These are phyloP conservation scores for Ochropleura leucogaster DNA, from an alignment of 2,888 invertebrate species.

Conservation along the genomic window DNA sequence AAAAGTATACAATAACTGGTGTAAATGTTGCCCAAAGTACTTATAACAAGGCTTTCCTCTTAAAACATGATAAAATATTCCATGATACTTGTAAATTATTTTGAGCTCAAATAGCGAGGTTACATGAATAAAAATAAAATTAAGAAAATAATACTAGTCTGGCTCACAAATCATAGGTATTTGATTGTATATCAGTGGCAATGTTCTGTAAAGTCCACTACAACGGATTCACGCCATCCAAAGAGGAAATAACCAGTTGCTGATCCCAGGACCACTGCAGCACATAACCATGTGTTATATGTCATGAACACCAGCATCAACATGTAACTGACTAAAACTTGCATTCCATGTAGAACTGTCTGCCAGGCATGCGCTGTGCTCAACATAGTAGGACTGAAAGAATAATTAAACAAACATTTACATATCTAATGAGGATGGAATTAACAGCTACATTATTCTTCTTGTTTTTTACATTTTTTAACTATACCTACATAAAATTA, in stretches of 20 bases:
- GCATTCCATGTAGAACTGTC: slow-evolving; percentile 96
- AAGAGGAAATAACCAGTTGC: slow-evolving; percentile 98
- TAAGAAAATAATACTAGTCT: slow-evolving; percentile 67
- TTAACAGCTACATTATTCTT: not conserved
- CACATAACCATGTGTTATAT: slow-evolving; percentile 98
- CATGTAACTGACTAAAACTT: slow-evolving; percentile 97
- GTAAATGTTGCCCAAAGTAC: slow-evolving; percentile 83
- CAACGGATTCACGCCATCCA: slow-evolving; percentile 98
- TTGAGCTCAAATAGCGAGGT: slow-evolving; percentile 81
- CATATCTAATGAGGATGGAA: not conserved
- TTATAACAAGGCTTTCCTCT: slow-evolving; percentile 81
- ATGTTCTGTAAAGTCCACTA: slow-evolving; percentile 98
- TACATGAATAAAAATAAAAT: slow-evolving; percentile 70
- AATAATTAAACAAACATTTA: slow-evolving; percentile 14
- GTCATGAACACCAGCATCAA: slow-evolving; percentile 99
- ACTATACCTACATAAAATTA: too few species aligned
- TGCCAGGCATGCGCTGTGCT: slow-evolving; percentile 96
- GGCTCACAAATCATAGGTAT: slow-evolving; percentile 54
- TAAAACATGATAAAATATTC: slow-evolving; percentile 84
- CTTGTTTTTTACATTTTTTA: too few species aligned
- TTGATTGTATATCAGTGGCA: slow-evolving; percentile 93
- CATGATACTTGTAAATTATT: slow-evolving; percentile 80
- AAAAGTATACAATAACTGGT: slow-evolving; percentile 85
- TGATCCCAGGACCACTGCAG: slow-evolving; percentile 96
- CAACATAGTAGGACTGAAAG: slow-evolving; percentile 95